These are phyloP conservation scores for Oryzias melastigma DNA, from an alignment of 2,113 vertebrate genomes.

Conservation along the genomic window DNA sequence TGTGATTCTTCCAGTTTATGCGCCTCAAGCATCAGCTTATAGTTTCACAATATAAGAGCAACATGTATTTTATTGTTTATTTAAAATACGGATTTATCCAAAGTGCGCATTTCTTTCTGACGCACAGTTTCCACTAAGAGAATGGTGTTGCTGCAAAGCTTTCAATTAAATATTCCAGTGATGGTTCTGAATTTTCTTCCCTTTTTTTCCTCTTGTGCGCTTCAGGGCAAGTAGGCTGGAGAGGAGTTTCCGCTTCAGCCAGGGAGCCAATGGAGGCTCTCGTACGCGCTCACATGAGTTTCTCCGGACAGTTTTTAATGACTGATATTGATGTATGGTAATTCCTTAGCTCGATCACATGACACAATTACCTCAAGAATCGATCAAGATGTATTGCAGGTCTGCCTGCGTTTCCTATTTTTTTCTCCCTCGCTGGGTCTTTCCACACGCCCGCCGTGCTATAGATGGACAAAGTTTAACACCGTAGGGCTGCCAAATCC, in stretches of 20 bases:
- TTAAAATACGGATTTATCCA: constrained; percentile 1
- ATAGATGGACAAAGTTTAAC: constrained; percentile 97
- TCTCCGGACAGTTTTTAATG: constrained; percentile 86
- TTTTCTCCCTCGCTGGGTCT: constrained; percentile 87
- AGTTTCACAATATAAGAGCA: too few relatives aligned
- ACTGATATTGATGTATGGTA: constrained; percentile 99
- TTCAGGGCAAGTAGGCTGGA: constrained; percentile 62
- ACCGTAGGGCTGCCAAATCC: constrained; percentile 84
- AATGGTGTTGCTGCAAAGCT: constrained; percentile 43
- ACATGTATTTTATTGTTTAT: too few relatives aligned
- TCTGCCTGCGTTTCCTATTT: constrained; percentile 97
- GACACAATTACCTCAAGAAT: constrained; percentile 99
- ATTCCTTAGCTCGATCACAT: constrained; percentile 99
- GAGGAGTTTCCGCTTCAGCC: constrained; percentile 78
- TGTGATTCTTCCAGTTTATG: neutral
- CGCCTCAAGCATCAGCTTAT: too few relatives aligned
- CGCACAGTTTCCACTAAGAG: constrained; percentile 16
- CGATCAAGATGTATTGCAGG: constrained; percentile 99
- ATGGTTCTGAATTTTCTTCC: constrained; percentile 63
- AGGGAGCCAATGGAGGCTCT: constrained; percentile 83
- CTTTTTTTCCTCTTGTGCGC: constrained; percentile 37
- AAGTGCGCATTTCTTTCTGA: constrained; percentile 23
- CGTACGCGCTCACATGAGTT: constrained; percentile 74
- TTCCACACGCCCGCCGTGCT: constrained; percentile 89
- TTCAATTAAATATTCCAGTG: constrained; percentile 59